Base-by-base conservation (phyloP, 2,797 vertebrate species). In the Sus cebifrons region DNA sequence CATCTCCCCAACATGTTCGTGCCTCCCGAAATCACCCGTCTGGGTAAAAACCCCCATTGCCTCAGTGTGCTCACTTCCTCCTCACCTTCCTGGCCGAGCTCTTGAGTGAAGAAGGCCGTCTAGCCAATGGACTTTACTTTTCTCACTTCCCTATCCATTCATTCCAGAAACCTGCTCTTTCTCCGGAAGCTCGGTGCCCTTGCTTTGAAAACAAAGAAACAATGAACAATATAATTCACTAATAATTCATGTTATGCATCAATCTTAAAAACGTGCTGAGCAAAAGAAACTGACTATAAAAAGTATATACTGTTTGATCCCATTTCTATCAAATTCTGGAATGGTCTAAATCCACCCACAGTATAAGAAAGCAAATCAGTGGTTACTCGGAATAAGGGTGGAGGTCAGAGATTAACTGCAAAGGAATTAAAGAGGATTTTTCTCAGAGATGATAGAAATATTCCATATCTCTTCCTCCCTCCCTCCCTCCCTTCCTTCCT, bases 291-390 rank as follows among this genome's bases (percentile, higher is more conserved):
- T 21, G 71, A 68, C 83, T 32, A 25, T 58, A 68, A 23, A 89
- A 91, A 27, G 23, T 65, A 27, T n/a, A 71, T 36, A 29, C 25
- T 70, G 25, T 91, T 94, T 91, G 56, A 79, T 78, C 60, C 40
- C 71, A 29, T 83, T 92, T 86, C 15, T 56, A 74, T 86, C 20
- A 82, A 70, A 65, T 82, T 90, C 67, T 56, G 78, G 81, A 93
- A 44, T 10, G 40, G 8, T 70, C 25, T 92, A 68, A 73, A 56
- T 29, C 71, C 92, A 58, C 23, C 11, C 12, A 44, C 40, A 74
- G 49, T 18, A 5, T 67, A 36, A 65, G 86, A 60, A 90, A 77
- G 4, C 56, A 20, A 44, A 44, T 73, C 27, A 3, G 16, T 70
- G 23, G 25, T 88, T 87, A 40, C 32, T 20, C 52, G 25, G 49